Evolutionary conservation across 1,140 invertebrate species (phyloP), one percentile per base, ranked within the genome.

Genomic region (Dreissena polymorpha): DNA sequence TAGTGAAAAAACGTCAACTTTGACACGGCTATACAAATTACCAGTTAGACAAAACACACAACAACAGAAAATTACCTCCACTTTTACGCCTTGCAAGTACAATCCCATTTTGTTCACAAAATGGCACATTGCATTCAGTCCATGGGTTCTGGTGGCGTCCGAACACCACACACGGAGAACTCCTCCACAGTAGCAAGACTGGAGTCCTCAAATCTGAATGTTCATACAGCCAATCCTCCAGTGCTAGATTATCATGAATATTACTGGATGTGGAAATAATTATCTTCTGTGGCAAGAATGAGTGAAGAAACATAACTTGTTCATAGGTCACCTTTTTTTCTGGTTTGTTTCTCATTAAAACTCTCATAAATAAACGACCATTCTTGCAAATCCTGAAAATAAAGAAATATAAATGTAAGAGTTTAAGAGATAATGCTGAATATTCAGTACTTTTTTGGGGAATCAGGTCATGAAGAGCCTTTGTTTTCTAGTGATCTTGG

Each of bases 81-180:
- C 81, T 83, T 76, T 98, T 97, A 23, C 98, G 94, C 70, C 98
- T 94, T 0, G 96, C 98, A n/a, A 99, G 88, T 0, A 94, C 92
- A 67, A 98, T 95, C 21, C 95, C 95, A 29, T 94, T 93, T 63
- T 95, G 94, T 14, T 57, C 65, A 25, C 89, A 86, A 75, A 83
- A 85, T 10, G 86, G 79, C 0, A 97, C 92, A 91, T 99, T 97
- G 0, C 96, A 95, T 93, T 99, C 98, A n/a, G 96, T 91, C 96
- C 98, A 99, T 0, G 98, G 97, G 93, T 99, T 99, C 92, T 99
- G 98, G 93, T 99, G 97, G 57, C 97, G 94, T 0, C 99, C 99
- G 90, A 99, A 96, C 0, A 99, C 98, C 70, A 99, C 96, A 91
- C 97, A 97, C 0, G 98, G 98, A 86, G 96, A 94, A 93, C 99